Percentiles rank a stretch among this genome's conserved stretches.
Conservation (phyloP, 1,140 invertebrate species). For the Pomacea maculata region DNA sequence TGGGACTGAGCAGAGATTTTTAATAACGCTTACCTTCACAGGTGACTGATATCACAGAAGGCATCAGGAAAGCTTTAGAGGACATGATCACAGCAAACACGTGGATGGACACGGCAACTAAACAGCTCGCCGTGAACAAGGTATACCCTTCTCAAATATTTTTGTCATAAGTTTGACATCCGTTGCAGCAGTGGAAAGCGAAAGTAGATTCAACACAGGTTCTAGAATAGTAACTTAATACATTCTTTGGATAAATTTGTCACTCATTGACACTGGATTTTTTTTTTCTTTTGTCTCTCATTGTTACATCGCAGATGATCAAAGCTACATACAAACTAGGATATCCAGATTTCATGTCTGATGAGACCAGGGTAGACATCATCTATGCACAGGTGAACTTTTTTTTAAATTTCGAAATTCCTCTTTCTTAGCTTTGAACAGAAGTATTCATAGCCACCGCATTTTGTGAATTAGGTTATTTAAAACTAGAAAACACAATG, state of each 20-base stretch:
- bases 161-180: no score
- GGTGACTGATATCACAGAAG: slow-evolving; percentile 33
- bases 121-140: slow-evolving; percentile 33
- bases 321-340: slow-evolving; percentile 69
- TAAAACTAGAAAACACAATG: no score
- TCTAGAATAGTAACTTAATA: no score
- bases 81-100: slow-evolving; percentile 24
- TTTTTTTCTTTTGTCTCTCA: no score
- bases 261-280: no score
- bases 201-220: no score
- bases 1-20: no score
- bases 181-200: no score
- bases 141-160: not conserved
- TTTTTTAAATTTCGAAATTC: not conserved
- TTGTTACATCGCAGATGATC: slow-evolving; percentile 62
- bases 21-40: not conserved
- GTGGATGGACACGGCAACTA: slow-evolving; percentile 38
- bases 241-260: no score
- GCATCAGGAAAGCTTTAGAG: slow-evolving; percentile 25
- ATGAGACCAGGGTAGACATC: slow-evolving; percentile 43
- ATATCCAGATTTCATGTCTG: slow-evolving; percentile 64
- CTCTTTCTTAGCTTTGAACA: no score
- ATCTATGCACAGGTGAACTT: slow-evolving; percentile 40
- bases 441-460: no score
- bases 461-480: no score